Evolutionary conservation across 2,888 invertebrate species (phyloP).

Genomic region (Archips xylosteana): DNA sequence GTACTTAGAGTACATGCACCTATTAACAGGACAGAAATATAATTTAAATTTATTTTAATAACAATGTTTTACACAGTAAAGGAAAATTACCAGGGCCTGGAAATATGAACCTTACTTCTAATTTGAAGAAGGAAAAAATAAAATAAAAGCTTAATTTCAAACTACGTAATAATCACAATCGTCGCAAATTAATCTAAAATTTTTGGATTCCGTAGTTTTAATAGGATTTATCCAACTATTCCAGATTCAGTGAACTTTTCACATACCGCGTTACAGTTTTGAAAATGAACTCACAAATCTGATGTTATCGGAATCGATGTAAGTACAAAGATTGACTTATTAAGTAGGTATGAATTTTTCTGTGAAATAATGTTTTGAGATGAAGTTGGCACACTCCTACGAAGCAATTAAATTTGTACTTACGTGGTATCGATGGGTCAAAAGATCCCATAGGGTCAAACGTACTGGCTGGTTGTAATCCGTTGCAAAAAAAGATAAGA

Average conservation of each 20-base stretch:
- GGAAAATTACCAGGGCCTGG: slow-evolving; percentile 1
- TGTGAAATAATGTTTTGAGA: neutral
- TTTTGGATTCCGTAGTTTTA: too few relatives aligned
- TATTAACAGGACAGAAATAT: slow-evolving; percentile 10
- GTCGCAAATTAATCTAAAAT: neutral
- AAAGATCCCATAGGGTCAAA: neutral
- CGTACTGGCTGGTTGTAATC: neutral
- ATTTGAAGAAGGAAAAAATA: neutral
- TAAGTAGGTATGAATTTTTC: neutral
- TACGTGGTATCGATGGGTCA: neutral
- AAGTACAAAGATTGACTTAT: too few relatives aligned
- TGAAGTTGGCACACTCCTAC: neutral
- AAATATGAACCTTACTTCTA: neutral
- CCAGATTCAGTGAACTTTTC: too few relatives aligned
- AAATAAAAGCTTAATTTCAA: neutral
- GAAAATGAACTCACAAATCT: too few relatives aligned
- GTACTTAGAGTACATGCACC: slow-evolving; percentile 16
- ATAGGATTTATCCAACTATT: too few relatives aligned
- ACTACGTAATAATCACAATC: neutral
- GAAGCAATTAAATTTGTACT: neutral
- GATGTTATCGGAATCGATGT: too few relatives aligned
- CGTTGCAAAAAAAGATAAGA: neutral
- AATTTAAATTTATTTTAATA: neutral
- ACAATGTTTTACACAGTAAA: neutral
- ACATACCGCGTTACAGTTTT: too few relatives aligned